phyloP scores from a whole-genome alignment of 2,888 invertebrate genomes.

The Sarcophaga subvicina region DNA sequence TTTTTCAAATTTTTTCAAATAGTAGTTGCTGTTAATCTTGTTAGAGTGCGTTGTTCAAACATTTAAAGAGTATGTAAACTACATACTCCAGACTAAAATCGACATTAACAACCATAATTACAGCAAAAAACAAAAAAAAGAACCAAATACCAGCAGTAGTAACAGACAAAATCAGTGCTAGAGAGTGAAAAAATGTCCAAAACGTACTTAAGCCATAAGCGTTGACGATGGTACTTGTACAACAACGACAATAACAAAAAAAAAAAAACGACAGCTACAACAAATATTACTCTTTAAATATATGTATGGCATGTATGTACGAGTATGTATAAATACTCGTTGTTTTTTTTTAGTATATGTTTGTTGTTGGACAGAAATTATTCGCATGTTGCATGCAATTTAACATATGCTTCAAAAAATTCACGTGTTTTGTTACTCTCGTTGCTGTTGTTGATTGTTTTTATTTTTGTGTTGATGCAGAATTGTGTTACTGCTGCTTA shows the following conservation, averaged over 20 bases:
- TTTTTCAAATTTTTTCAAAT: constrained; percentile 33
- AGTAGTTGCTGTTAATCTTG: constrained; percentile 39
- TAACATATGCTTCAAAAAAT: constrained; percentile 66
- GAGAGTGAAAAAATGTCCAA: constrained; percentile 11
- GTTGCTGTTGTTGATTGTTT: constrained; percentile 16
- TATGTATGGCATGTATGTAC: neutral
- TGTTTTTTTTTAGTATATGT: constrained; percentile 10
- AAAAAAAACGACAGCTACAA: constrained; percentile 26
- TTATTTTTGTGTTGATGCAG: constrained; percentile 7
- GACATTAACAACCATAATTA: constrained; percentile 62
- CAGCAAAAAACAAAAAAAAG: constrained; percentile 44
- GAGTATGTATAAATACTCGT: constrained; percentile 40
- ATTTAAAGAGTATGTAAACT: constrained; percentile 67
- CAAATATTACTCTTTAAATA: constrained; percentile 51
- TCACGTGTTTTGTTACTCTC: constrained; percentile 57
- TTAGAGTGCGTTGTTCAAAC: constrained; percentile 42
- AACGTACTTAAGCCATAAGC: constrained; percentile 51
- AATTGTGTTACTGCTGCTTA: constrained; percentile 6
- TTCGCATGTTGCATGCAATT: constrained; percentile 69
- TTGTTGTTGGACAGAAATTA: constrained; percentile 49
- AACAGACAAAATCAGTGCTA: neutral
- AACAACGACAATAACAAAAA: constrained; percentile 12
- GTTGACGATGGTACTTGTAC: constrained; percentile 59
- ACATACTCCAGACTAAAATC: constrained; percentile 62
- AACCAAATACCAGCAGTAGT: constrained; percentile 31